Base-by-base conservation (phyloP, 2,888 invertebrate genomes). In the Dinocampus coccinellae region DNA sequence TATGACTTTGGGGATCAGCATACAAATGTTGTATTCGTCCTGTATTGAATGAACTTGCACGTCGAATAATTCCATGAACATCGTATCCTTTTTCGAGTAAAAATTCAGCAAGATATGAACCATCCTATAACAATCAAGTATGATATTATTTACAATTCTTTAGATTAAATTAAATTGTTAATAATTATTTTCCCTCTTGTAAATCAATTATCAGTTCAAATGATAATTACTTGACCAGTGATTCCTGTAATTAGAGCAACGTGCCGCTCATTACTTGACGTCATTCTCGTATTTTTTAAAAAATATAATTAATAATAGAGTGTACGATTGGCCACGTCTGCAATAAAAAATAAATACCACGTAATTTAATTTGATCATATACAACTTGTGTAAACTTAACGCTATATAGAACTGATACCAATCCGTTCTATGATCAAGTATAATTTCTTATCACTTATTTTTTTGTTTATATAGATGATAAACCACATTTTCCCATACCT, bases 31-130 rank as follows among this genome's bases (percentile, higher is more conserved):
- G 95, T 76, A 99, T 99, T 73, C 99, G 91, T 3, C 93, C 93
- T 0, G 99, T 99, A 88, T 99, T 99, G 87, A 99, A 99, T 0
- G 97, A 95, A 81, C 97, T 97, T 0, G 98, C 94, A 33, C 99
- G 90, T 20, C 99, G 90, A 61, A 99, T 95, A 68, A 99, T 95
- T 0, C 99, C 99, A 88, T 99, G 99, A 0, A 99, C 96, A 82
- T 94, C 92, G 85, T 99, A 99, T 9, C 96, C 97, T 88, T 98
- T 98, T 65, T 92, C 91, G 22, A 99, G 89, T 1, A 99, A 90
- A 75, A 99, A 93, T 88, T 99, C 99, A 0, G 98, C 96, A 77
- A 99, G 90, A 87, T 99, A 99, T 0, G 98, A 99, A 1, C 99
- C 99, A 92, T 99, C 99, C 97, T 98, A 81, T 36, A 89, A 85